Evolutionary conservation across 2,888 invertebrate genomes (phyloP), one percentile per base, ranked within the genome.

Genomic region (Gonocerus acuteangulatus): DNA sequence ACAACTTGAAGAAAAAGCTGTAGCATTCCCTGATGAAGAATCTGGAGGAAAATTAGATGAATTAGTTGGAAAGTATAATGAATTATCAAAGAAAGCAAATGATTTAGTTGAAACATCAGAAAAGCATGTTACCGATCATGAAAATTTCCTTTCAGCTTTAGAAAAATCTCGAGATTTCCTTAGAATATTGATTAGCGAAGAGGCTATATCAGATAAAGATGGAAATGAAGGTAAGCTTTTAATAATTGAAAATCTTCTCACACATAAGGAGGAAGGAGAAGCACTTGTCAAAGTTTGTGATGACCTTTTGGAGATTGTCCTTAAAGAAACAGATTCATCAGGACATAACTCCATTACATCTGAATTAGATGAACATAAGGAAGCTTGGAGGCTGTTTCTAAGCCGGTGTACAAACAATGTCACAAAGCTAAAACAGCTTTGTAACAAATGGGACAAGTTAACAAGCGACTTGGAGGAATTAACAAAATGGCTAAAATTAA

Each of bases 111-210:
- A 75, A 15, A 75, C 80, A 2, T 81, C 83, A 23, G 87, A 88
- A 70, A 82, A 82, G 63, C 83, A 87, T 69, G 89, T 92, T 0
- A 71, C 78, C 0, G 87, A 89, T 71, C 92, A 93, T 71, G 92
- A 93, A 73, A 82, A 83, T 49, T 92, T 87, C 69, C 81, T 87
- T 27, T 86, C 88, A 72, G 83, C 84, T 56, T 80, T 89, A 68
- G 92, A 93, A 73, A 87, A 87, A 69, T 85, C 86, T 44, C 82
- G 87, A 48, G 93, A 93, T 72, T 87, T 88, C 80, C 76, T 92
- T 7, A 86, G 85, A 67, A 84, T 87, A 34, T 80, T 91, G 11
- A 82, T 90, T 36, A 81, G 86, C 22, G 90, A 89, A 69, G 87
- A 89, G 68, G 81, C 86, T 0, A 83, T 88, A 0, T 82, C 86